These are phyloP conservation scores for Eubucco bourcierii DNA, from an alignment of 2,113 vertebrate species.

Conservation along the genomic window DNA sequence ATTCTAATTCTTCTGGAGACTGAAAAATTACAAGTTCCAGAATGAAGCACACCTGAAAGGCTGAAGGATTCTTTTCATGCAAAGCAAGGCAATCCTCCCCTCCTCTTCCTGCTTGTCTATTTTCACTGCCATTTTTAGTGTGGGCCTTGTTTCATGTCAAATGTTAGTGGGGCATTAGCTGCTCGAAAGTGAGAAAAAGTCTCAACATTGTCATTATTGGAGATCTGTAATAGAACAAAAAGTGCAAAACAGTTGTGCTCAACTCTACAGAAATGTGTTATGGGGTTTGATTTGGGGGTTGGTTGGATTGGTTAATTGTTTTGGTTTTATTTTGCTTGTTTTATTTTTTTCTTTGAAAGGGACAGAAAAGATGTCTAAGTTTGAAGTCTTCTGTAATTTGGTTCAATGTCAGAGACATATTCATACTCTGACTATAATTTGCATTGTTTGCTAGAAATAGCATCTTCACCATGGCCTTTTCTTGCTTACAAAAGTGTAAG, in stretches of 20 bases:
- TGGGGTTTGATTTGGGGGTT: background rate
- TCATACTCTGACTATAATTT: background rate
- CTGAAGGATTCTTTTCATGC: background rate
- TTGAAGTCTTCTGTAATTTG: constrained; percentile 46
- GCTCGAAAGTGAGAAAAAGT: background rate
- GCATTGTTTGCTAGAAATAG: background rate
- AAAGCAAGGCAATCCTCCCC: background rate
- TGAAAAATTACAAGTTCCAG: background rate
- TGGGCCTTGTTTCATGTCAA: background rate
- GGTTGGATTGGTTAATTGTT: background rate
- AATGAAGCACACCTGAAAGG: background rate
- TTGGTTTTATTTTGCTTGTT: background rate
- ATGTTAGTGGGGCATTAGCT: background rate
- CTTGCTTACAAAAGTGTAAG: background rate
- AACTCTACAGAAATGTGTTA: background rate
- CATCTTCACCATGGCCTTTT: background rate
- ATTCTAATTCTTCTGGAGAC: background rate
- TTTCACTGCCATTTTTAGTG: background rate
- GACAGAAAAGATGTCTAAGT: constrained; percentile 6
- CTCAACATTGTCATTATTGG: background rate
- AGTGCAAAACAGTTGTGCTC: background rate
- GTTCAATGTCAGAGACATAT: constrained; percentile 4
- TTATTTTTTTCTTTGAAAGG: constrained; percentile 46
- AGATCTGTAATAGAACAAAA: background rate
- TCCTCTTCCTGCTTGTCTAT: background rate